These are phyloP conservation scores for Agelastica alni DNA, from an alignment of 2,888 invertebrate genomes.

Conservation along the genomic window DNA sequence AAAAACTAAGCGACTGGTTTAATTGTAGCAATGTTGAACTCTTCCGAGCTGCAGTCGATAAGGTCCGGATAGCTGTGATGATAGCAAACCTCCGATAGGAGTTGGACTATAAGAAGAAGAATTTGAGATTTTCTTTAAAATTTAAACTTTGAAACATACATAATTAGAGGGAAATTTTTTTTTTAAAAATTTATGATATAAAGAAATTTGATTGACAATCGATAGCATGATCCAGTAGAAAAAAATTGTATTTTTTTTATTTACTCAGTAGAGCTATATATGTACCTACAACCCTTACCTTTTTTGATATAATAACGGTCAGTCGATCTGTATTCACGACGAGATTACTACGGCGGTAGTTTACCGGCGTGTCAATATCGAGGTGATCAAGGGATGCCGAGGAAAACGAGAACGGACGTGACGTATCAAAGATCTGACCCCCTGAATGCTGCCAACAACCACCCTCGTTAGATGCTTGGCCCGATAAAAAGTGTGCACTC, in stretches of 20 bases:
- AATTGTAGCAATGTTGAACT: no score
- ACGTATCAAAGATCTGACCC: constrained; percentile 55
- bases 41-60: no score
- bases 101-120: no score
- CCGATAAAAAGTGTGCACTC: constrained; percentile 50
- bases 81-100: no score
- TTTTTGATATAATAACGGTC: constrained; percentile 6
- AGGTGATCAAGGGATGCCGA: constrained; percentile 43
- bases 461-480: constrained; percentile 50
- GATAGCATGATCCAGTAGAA: not conserved
- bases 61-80: no score
- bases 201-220: not conserved
- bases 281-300: constrained; percentile 3
- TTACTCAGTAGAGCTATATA: not conserved
- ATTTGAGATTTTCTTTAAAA: no score
- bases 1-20: no score
- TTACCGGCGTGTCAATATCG: constrained; percentile 43
- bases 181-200: not conserved
- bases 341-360: constrained; percentile 27
- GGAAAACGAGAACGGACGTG: constrained; percentile 48
- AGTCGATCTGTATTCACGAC: constrained; percentile 21
- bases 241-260: not conserved
- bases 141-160: no score
- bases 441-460: constrained; percentile 38
- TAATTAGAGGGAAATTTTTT: no score